Evolutionary conservation across 2,113 vertebrate genomes (phyloP).

Genomic region (Bos taurus): DNA sequence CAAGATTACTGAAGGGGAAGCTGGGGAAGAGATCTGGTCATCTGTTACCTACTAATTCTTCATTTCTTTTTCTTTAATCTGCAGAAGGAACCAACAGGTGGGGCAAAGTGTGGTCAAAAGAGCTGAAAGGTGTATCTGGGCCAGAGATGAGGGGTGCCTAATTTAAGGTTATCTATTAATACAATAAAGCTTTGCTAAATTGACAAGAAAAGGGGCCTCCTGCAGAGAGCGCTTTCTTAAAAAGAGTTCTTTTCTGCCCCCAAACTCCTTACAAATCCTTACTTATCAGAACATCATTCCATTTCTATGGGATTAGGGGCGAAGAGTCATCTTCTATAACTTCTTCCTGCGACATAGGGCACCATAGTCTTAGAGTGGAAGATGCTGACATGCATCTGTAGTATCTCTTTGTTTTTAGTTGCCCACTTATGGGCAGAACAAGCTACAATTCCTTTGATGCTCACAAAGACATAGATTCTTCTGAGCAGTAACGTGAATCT

Average conservation of each 20-base stretch:
- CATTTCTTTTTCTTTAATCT: neutral
- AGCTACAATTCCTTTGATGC: neutral
- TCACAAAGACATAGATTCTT: neutral
- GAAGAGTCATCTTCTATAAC: neutral
- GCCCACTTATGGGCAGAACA: neutral
- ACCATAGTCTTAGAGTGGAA: neutral
- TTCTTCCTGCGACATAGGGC: neutral
- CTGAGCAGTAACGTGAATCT: neutral
- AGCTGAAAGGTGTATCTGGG: neutral
- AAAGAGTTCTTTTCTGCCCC: neutral
- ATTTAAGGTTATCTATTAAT: neutral
- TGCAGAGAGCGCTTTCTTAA: neutral
- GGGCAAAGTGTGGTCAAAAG: neutral
- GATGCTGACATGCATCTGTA: neutral
- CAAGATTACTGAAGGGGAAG: neutral
- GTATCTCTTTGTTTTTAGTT: neutral
- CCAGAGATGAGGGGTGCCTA: neutral
- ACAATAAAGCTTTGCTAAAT: neutral
- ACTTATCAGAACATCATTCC: neutral
- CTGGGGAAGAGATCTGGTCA: neutral
- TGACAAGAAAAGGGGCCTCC: neutral
- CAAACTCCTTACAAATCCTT: neutral
- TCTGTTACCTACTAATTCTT: neutral
- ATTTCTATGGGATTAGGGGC: neutral
- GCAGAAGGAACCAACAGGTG: neutral